These are phyloP conservation scores for Sarotherodon lohbergeri DNA, from an alignment of 2,113 vertebrate genomes.

Conservation along the genomic window DNA sequence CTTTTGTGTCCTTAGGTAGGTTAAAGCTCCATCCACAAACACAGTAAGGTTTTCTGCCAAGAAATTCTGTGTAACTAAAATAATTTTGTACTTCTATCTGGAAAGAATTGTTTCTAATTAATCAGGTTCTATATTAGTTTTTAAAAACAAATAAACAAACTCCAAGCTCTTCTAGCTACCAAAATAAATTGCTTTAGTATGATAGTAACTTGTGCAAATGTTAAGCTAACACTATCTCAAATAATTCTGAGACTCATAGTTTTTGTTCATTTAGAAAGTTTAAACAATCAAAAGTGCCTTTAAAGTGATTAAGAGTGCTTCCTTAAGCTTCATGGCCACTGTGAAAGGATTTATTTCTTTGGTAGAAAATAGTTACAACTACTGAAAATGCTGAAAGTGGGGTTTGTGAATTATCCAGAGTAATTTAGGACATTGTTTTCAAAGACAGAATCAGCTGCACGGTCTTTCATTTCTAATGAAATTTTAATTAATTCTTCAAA, in stretches of 20 bases:
- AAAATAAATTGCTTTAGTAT: background rate
- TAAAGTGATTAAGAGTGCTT: background rate
- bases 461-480: background rate
- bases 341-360: background rate
- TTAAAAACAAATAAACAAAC: background rate
- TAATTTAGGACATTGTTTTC: background rate
- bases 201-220: background rate
- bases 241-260: background rate
- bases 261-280: background rate
- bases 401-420: background rate
- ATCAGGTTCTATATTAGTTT: background rate
- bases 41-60: background rate
- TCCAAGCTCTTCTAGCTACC: background rate
- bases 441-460: background rate
- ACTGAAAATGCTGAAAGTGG: background rate
- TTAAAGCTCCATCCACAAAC: background rate
- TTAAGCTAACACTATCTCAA: background rate
- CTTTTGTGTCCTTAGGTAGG: background rate
- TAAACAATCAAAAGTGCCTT: background rate
- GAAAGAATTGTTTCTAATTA: background rate
- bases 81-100: background rate
- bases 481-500: background rate
- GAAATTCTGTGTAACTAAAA: background rate
- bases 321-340: background rate
- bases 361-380: background rate